phyloP scores from a whole-genome alignment of 2,797 vertebrate genomes.

The Acipenser oxyrinchus region DNA sequence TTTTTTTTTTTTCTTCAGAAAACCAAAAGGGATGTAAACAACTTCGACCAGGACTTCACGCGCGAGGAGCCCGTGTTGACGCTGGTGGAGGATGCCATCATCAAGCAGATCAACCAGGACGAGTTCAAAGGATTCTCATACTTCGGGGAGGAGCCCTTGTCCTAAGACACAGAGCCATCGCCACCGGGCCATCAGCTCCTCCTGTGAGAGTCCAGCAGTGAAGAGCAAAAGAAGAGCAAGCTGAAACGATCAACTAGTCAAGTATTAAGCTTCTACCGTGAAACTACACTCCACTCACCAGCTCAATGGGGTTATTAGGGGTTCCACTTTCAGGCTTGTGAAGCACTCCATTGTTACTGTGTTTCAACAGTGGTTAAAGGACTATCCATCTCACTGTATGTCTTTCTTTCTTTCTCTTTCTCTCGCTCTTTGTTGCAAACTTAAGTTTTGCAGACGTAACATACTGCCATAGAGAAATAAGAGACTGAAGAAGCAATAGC shows the following conservation, averaged over 20 bases:
- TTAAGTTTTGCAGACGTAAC: constrained; percentile 10
- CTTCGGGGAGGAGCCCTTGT: constrained; percentile 77
- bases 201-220: constrained; percentile 8
- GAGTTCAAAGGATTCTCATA: constrained; percentile 97
- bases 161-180: constrained; percentile 48
- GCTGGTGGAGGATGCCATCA: constrained; percentile 79
- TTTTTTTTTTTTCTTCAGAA: constrained; percentile 67
- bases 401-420: not conserved
- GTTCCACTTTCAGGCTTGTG: not conserved
- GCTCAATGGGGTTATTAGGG: not conserved
- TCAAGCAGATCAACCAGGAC: constrained; percentile 97
- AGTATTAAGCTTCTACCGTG: not conserved
- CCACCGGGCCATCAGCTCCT: not conserved
- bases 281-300: not conserved
- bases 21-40: constrained; percentile 98
- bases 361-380: too few relatives aligned
- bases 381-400: not conserved
- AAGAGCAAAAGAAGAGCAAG: not conserved
- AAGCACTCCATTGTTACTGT: not conserved
- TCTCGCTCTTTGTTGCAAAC: not conserved
- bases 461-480: constrained; percentile 17
- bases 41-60: constrained; percentile 98
- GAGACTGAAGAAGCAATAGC: not conserved
- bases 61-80: constrained; percentile 90
- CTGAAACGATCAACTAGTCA: not conserved